Percentiles rank a stretch among this genome's conserved stretches.
Conservation (phyloP, 2,797 vertebrate genomes). For the Poecilia velifera region DNA sequence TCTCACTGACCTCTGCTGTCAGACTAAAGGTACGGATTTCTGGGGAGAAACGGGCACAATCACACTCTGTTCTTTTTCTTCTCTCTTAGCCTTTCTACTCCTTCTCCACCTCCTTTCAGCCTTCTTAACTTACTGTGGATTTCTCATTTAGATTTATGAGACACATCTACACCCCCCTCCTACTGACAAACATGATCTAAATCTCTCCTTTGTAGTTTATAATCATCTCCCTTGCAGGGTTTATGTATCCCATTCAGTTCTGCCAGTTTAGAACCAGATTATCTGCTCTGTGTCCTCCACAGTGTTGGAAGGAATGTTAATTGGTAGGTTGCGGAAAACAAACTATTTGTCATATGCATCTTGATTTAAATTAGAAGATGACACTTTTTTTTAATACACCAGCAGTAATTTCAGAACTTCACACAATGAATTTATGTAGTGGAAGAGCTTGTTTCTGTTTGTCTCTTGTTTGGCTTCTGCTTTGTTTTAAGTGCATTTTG, state of each 20-base stretch:
- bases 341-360: slow-evolving; percentile 37
- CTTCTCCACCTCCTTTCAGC: slow-evolving; percentile 11
- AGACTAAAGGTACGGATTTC: slow-evolving; percentile 46
- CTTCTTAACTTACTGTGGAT: slow-evolving; percentile 11
- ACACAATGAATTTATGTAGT: slow-evolving; percentile 12
- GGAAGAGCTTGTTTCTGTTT: slow-evolving; percentile 7
- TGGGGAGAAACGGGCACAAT: slow-evolving; percentile 26
- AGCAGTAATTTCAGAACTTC: slow-evolving; percentile 45
- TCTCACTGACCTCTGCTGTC: slow-evolving; percentile 47
- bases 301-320: slow-evolving; percentile 59
- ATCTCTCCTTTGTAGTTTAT: slow-evolving; percentile 66
- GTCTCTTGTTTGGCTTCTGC: slow-evolving; percentile 3
- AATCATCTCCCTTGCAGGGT: slow-evolving; percentile 53
- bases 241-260: slow-evolving; percentile 24
- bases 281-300: slow-evolving; percentile 44
- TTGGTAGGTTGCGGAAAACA: slow-evolving; percentile 45
- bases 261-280: slow-evolving; percentile 54
- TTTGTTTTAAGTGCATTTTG: not conserved
- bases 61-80: slow-evolving; percentile 13
- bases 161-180: slow-evolving; percentile 23
- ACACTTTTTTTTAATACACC: slow-evolving; percentile 13
- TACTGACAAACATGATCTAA: slow-evolving; percentile 55
- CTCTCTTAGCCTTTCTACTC: not conserved
- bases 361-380: slow-evolving; percentile 40
- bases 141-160: slow-evolving; percentile 40